Conservation (phyloP, 2,888 invertebrate species). For the Caenorhabditis macrosperma region DNA sequence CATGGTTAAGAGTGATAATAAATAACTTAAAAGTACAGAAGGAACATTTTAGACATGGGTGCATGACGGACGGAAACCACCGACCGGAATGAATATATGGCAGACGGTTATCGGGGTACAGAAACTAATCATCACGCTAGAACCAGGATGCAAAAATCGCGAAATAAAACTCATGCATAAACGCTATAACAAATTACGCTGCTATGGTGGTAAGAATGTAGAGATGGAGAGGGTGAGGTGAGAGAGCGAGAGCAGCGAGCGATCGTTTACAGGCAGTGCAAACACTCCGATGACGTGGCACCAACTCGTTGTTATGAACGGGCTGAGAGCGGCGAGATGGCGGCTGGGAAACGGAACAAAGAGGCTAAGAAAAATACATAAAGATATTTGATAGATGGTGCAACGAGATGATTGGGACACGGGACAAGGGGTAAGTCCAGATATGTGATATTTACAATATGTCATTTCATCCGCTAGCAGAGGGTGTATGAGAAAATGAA, state of each 20-base stretch:
- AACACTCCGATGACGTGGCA: constrained; percentile 25
- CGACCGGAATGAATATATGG: constrained; percentile 2
- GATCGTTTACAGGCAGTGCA: not conserved
- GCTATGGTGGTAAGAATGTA: not conserved
- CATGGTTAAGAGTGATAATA: constrained; percentile 5
- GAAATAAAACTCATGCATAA: not conserved
- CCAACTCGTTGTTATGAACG: not conserved
- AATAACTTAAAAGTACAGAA: constrained; percentile 19
- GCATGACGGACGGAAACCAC: not conserved
- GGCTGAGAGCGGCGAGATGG: not conserved
- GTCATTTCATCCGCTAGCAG: constrained; percentile 39
- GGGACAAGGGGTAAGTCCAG: constrained; percentile 10
- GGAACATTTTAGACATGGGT: not conserved
- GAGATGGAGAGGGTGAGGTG: constrained; percentile 1
- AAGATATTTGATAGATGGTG: not conserved
- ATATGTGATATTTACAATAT: constrained; percentile 57
- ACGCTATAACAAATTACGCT: not conserved
- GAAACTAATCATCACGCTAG: not conserved
- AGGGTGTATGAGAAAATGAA: not conserved
- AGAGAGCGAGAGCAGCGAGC: constrained; percentile 1
- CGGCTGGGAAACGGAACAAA: constrained; percentile 1
- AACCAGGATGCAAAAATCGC: not conserved
- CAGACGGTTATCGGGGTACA: not conserved
- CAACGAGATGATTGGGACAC: constrained; percentile 8
- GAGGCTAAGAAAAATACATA: not conserved